A percentile compares a stretch with the other conserved stretches of the same genome.
phyloP scores from a whole-genome alignment of 2,888 invertebrate genomes.

The Brenthis ino region DNA sequence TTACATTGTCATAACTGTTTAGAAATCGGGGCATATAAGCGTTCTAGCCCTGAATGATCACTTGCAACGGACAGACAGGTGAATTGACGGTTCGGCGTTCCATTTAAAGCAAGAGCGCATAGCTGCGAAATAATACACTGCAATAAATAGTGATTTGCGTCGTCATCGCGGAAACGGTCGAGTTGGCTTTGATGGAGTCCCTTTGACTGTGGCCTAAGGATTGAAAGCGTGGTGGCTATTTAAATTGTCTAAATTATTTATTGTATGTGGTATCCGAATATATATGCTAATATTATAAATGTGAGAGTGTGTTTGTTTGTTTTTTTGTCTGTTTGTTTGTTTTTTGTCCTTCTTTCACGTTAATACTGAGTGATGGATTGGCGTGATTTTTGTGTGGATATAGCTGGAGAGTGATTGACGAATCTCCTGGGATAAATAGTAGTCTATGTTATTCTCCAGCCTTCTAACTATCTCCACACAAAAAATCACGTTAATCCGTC shows the following conservation, averaged over 20 bases:
- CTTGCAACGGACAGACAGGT: conserved; percentile 41
- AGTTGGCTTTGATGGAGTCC: conserved; percentile 55
- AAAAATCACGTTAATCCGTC: no score
- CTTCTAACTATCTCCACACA: no score
- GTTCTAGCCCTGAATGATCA: conserved; percentile 40
- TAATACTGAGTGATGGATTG: no score
- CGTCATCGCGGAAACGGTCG: conserved; percentile 59
- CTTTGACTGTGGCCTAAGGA: conserved; percentile 28
- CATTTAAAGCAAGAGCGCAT: conserved; percentile 43
- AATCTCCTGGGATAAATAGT: no score
- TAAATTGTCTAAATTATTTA: not conserved
- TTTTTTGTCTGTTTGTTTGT: no score
- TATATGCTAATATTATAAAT: no score
- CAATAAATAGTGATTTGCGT: conserved; percentile 73
- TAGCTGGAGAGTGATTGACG: no score
- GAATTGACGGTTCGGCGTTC: conserved; percentile 38
- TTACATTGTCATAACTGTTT: conserved; percentile 34
- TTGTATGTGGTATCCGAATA: no score
- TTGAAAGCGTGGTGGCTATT: not conserved
- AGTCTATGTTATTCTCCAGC: no score
- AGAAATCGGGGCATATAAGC: conserved; percentile 25
- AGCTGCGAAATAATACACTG: conserved; percentile 56
- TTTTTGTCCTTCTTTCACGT: no score
- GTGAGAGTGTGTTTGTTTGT: no score
- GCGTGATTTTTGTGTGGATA: no score